Percentiles rank a stretch among this genome's conserved stretches.
phyloP scores from a whole-genome alignment of 2,797 vertebrate genomes.

The Buphagus erythrorhynchus region DNA sequence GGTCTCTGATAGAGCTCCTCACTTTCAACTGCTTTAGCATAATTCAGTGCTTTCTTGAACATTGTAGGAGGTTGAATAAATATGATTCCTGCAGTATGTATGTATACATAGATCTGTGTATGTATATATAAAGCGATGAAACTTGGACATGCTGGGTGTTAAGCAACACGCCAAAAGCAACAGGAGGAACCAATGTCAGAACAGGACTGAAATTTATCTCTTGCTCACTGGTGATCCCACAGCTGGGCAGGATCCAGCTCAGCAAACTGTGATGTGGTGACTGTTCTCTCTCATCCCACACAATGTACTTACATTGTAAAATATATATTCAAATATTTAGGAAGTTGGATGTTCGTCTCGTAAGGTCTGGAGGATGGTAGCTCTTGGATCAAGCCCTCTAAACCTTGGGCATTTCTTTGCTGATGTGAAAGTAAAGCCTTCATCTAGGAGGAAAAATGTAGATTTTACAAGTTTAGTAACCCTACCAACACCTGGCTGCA shows the following conservation, averaged over 20 bases:
- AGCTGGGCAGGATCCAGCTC: slow-evolving; percentile 32
- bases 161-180: slow-evolving; percentile 38
- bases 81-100: slow-evolving; percentile 46
- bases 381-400: neutral
- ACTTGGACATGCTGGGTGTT: slow-evolving; percentile 42
- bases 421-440: neutral
- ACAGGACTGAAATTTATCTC: slow-evolving; percentile 39
- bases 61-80: slow-evolving; percentile 66
- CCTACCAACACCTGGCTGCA: neutral
- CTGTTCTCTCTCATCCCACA: slow-evolving; percentile 28
- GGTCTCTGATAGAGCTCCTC: slow-evolving; percentile 14
- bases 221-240: slow-evolving; percentile 49
- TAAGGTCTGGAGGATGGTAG: neutral
- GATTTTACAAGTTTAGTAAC: neutral
- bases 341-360: neutral
- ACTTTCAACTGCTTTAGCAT: slow-evolving; percentile 27
- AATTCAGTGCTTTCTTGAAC: slow-evolving; percentile 47
- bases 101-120: slow-evolving; percentile 46
- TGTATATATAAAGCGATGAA: slow-evolving; percentile 44
- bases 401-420: neutral
- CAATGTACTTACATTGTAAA: neutral
- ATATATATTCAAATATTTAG: slow-evolving; percentile 14
- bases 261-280: slow-evolving; percentile 35
- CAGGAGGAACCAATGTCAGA: slow-evolving; percentile 50
- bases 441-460: neutral